phyloP scores from a whole-genome alignment of 2,797 vertebrate species.

The Netta rufina region DNA sequence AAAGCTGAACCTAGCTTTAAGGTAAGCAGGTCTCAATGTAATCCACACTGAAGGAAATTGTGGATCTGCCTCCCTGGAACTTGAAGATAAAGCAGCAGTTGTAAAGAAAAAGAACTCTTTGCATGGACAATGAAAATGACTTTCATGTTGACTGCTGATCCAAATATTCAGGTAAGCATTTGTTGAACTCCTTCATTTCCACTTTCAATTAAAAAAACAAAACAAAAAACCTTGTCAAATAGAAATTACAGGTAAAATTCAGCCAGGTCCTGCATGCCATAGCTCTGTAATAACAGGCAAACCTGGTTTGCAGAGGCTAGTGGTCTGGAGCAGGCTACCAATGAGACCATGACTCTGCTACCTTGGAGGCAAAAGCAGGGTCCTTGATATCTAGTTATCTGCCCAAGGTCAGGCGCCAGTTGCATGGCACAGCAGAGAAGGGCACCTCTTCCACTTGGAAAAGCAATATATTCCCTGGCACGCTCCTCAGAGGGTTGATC shows the following conservation, averaged over 20 bases:
- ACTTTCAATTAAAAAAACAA: background rate
- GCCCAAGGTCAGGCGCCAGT: fast-evolving
- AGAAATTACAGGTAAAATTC: background rate
- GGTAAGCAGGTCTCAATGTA: fast-evolving
- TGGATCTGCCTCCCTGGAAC: background rate
- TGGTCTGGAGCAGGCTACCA: fast-evolving
- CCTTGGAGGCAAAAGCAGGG: fast-evolving
- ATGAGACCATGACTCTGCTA: background rate
- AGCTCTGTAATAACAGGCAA: background rate
- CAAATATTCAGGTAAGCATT: background rate
- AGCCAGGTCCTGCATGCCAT: background rate
- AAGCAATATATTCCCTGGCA: background rate
- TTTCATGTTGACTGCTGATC: background rate
- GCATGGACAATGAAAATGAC: fast-evolving
- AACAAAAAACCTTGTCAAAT: no score
- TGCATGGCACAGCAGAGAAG: background rate
- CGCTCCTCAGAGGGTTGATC: background rate
- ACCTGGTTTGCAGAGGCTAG: background rate
- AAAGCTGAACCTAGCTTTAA: background rate
- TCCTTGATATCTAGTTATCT: fast-evolving
- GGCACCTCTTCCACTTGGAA: background rate
- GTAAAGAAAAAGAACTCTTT: background rate
- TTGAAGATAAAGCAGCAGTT: background rate
- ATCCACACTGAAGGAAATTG: background rate
- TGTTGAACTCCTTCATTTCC: background rate